A percentile compares a stretch with the other conserved stretches of the same genome.
phyloP scores from a whole-genome alignment of 37 sponge, comb jelly and placozoan species.

The Beroe ovata region DNA sequence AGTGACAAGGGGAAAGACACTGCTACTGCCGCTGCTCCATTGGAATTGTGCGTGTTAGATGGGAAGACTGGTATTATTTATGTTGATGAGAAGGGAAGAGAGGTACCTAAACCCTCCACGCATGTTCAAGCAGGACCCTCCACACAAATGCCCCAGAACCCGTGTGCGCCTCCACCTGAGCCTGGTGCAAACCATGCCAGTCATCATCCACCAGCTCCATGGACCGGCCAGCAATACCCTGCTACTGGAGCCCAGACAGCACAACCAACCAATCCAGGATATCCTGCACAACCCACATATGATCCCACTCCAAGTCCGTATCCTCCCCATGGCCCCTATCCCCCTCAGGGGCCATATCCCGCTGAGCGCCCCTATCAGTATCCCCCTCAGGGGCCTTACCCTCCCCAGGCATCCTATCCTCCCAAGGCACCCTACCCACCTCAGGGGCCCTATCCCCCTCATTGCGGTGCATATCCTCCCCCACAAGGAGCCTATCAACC shows the following conservation, averaged over 20 bases:
- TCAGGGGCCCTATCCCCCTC: slow-evolving; percentile 14
- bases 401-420: slow-evolving; percentile 24
- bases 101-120: neutral
- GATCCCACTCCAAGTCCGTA: neutral
- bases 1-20: no score
- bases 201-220: no score
- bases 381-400: slow-evolving; percentile 34
- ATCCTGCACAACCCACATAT: no score
- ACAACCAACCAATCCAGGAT: no score
- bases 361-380: neutral
- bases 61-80: neutral
- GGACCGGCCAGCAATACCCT: no score
- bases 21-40: neutral
- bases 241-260: no score
- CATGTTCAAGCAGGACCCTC: neutral
- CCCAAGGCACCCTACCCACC: slow-evolving; percentile 7
- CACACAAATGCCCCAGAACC: neutral
- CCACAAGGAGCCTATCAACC: neutral
- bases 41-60: neutral
- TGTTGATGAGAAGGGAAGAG: neutral
- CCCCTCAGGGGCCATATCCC: slow-evolving; percentile 2
- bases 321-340: neutral
- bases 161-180: no score
- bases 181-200: no score
- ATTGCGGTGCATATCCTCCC: slow-evolving; percentile 1